Evolutionary conservation across 2,888 invertebrate species (phyloP).

Genomic region (Nycteola revayana): DNA sequence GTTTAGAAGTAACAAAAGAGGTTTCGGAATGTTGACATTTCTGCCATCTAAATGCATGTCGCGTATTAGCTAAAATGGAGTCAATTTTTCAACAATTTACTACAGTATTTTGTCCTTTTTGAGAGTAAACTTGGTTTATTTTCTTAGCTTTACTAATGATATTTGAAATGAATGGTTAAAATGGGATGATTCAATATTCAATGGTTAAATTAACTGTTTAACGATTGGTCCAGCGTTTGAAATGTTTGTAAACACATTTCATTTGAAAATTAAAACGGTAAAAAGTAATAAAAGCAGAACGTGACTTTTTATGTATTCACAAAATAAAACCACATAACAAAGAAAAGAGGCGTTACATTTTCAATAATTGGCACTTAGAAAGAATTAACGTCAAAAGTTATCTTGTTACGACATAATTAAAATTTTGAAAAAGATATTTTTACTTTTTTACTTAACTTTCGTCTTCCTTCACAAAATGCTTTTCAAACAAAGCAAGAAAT

Average conservation of each 20-base stretch:
- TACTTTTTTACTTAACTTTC: constrained; percentile 17
- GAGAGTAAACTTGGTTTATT: too few relatives aligned
- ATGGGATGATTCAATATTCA: too few relatives aligned
- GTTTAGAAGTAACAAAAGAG: not conserved
- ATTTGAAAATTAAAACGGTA: too few relatives aligned
- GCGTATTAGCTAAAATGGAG: not conserved
- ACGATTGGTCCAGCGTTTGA: too few relatives aligned
- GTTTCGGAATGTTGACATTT: constrained; percentile 13
- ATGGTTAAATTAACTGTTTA: too few relatives aligned
- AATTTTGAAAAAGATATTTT: constrained; percentile 15
- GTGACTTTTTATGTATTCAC: constrained; percentile 13
- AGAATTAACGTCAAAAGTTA: constrained; percentile 27
- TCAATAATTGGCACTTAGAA: constrained; percentile 36
- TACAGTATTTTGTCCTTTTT: too few relatives aligned
- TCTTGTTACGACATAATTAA: constrained; percentile 32
- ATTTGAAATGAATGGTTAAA: too few relatives aligned
- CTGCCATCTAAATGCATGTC: constrained; percentile 10
- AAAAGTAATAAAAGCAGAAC: constrained; percentile 1
- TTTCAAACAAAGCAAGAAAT: constrained; percentile 9
- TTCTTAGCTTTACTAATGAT: too few relatives aligned
- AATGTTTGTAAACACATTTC: too few relatives aligned
- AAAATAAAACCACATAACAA: constrained; percentile 12
- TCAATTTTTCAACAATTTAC: too few relatives aligned
- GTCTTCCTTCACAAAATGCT: constrained; percentile 11
- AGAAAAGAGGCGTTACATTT: constrained; percentile 10